These are phyloP conservation scores for Nannospalax galili DNA, from an alignment of 2,113 vertebrate species.

Conservation along the genomic window DNA sequence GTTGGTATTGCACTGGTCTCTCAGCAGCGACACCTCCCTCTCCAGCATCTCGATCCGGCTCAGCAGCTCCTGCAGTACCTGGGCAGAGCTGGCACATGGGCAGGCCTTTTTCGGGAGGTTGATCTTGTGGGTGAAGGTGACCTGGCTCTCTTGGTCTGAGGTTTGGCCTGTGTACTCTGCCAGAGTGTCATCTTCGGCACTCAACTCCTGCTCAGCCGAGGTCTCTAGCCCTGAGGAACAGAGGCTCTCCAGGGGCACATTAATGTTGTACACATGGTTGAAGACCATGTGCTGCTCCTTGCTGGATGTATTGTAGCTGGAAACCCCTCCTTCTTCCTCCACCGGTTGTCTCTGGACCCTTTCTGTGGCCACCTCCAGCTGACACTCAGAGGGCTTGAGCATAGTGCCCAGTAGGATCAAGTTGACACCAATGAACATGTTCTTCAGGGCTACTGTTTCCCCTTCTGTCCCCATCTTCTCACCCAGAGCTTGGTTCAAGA, in stretches of 20 bases:
- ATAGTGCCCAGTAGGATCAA: constrained; percentile 85
- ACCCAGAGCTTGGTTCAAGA: constrained; percentile 66
- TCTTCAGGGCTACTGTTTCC: constrained; percentile 84
- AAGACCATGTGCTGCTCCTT: constrained; percentile 94
- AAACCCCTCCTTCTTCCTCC: constrained; percentile 78
- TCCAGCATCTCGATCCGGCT: constrained; percentile 97
- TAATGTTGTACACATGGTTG: constrained; percentile 98
- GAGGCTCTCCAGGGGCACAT: constrained; percentile 93
- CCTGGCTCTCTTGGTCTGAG: constrained; percentile 93
- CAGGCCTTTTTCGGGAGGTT: constrained; percentile 96
- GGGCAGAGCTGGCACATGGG: constrained; percentile 88
- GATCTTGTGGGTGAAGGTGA: constrained; percentile 98
- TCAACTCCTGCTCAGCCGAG: constrained; percentile 82
- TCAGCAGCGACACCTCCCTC: constrained; percentile 94
- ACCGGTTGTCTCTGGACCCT: constrained; percentile 83
- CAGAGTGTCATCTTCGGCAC: constrained; percentile 85
- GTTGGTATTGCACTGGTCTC: constrained; percentile 92
- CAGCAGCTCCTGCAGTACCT: constrained; percentile 93
- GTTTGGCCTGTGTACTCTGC: constrained; percentile 93
- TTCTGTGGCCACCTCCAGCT: constrained; percentile 82
- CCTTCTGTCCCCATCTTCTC: constrained; percentile 86
- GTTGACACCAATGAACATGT: constrained; percentile 85
- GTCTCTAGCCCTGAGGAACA: constrained; percentile 93
- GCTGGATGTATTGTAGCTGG: constrained; percentile 87
- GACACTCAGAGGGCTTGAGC: constrained; percentile 85